Percentiles rank a stretch among this genome's conserved stretches.
Conservation (phyloP, 2,888 invertebrate species). For the Fissipunctia ypsillon region DNA sequence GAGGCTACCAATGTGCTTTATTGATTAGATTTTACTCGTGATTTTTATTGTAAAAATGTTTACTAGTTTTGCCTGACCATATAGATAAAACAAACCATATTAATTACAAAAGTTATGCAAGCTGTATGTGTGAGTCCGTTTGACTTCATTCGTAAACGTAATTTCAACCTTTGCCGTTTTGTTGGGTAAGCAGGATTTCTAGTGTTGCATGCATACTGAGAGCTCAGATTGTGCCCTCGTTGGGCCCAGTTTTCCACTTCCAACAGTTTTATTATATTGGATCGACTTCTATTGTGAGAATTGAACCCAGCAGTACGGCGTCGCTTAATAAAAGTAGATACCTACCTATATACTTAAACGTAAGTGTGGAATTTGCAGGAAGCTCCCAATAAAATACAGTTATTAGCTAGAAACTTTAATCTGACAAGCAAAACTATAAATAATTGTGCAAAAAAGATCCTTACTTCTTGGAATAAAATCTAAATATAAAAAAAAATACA, state of each 20-base stretch:
- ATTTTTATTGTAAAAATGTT: too few relatives aligned
- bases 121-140: too few relatives aligned
- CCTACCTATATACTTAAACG: too few relatives aligned
- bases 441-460: conserved; percentile 79
- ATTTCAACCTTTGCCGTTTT: not conserved
- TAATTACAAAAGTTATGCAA: too few relatives aligned
- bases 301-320: not conserved
- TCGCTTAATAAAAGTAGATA: not conserved
- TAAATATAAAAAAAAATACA: conserved; percentile 73
- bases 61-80: too few relatives aligned
- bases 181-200: conserved; percentile 15
- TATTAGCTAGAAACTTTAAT: conserved; percentile 77
- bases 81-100: too few relatives aligned
- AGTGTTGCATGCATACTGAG: not conserved
- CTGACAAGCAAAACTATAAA: conserved; percentile 84
- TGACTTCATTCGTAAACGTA: conserved; percentile 4
- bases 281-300: not conserved
- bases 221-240: not conserved
- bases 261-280: not conserved
- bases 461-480: conserved; percentile 66
- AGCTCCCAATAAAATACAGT: conserved; percentile 47
- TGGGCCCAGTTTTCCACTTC: not conserved
- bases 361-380: not conserved
- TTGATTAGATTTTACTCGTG: too few relatives aligned
- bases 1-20: too few relatives aligned